phyloP scores from a whole-genome alignment of 1,140 invertebrate genomes.

The Drosophila mojavensis region DNA sequence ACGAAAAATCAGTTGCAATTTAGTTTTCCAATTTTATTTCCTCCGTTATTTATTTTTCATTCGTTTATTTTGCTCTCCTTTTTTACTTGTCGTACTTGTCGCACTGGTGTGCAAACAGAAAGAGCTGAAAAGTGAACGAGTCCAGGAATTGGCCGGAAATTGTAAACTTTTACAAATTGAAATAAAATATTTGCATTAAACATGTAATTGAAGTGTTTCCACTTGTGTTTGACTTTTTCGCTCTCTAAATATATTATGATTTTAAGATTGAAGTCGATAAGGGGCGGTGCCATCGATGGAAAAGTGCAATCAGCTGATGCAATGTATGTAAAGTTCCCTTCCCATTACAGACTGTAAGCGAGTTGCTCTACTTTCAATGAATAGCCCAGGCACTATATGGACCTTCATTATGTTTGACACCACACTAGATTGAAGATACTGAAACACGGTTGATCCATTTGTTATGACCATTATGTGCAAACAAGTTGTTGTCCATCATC shows the following conservation, averaged over 20 bases:
- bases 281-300: not conserved
- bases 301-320: not conserved
- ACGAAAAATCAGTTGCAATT: conserved; percentile 52
- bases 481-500: conserved; percentile 16
- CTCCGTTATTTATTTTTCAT: not conserved
- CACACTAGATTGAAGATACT: too few species aligned
- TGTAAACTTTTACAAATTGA: conserved; percentile 64
- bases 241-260: conserved; percentile 6
- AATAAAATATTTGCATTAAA: conserved; percentile 62
- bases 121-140: conserved; percentile 47
- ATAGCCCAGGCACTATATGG: too few species aligned
- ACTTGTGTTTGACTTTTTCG: conserved; percentile 8
- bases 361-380: too few species aligned
- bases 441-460: conserved; percentile 16
- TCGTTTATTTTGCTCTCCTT: conserved; percentile 1
- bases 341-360: too few species aligned
- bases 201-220: conserved; percentile 57
- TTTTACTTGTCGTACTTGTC: conserved; percentile 2
- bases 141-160: conserved; percentile 43
- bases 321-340: not conserved
- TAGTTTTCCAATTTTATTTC: conserved; percentile 32
- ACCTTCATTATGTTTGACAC: too few species aligned
- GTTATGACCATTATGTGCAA: not conserved
- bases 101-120: conserved; percentile 37
- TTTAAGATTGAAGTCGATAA: not conserved